Percentiles rank a stretch among this genome's conserved stretches.
Evolutionary conservation across 1,140 invertebrate species (phyloP).

Genomic region (Penaeus japonicus): DNA sequence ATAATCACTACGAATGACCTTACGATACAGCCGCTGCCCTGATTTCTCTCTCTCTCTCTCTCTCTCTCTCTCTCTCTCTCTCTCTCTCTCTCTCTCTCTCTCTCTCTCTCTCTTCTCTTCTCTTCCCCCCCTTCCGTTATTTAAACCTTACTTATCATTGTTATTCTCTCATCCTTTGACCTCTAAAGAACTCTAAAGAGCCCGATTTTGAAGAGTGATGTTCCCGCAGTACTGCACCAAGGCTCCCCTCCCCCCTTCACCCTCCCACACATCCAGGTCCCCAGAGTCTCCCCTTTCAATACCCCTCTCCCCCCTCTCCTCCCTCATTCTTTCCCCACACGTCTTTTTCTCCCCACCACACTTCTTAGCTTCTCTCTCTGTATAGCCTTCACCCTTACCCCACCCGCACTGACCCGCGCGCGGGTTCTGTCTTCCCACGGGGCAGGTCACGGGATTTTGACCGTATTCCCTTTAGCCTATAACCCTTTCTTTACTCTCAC

Average conservation of each 20-base stretch:
- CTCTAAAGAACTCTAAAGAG: too few species aligned
- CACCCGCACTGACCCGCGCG: neutral
- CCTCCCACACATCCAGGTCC: too few species aligned
- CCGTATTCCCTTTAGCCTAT: neutral
- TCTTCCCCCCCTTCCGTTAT: neutral
- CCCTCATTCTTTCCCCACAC: neutral
- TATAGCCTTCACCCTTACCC: neutral
- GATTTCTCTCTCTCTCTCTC: neutral
- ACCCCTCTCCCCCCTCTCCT: neutral
- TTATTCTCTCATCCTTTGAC: neutral
- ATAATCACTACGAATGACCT: too few species aligned
- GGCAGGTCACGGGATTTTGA: neutral
- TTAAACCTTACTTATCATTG: neutral
- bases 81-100: constrained; percentile 7
- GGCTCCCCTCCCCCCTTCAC: too few species aligned
- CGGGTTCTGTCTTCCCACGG: too few species aligned
- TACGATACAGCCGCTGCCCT: too few species aligned
- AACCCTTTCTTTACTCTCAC: neutral
- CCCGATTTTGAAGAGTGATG: too few species aligned
- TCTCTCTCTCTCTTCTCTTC: neutral
- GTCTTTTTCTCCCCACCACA: neutral
- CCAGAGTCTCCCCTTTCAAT: too few species aligned
- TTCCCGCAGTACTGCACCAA: too few species aligned
- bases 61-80: neutral
- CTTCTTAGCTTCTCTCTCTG: neutral